Base-by-base conservation (phyloP, 2,797 vertebrate genomes). In the Leucoraja ocellata region DNA sequence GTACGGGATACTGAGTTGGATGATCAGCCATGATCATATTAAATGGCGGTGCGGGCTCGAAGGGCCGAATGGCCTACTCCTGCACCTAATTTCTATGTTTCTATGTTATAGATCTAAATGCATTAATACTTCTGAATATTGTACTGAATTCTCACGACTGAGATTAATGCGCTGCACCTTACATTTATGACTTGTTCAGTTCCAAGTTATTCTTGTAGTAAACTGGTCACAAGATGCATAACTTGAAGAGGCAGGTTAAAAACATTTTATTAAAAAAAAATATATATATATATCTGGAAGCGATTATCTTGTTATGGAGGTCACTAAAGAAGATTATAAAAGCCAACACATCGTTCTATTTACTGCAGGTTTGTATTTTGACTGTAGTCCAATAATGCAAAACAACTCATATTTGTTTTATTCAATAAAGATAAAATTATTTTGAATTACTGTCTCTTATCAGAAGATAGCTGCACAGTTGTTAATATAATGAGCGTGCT, bases 361-460 rank as follows among this genome's bases (percentile, higher is more conserved):
- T 88, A 18, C 21, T 36, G 14, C 84, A 63, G 36, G 65, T 36
- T 88, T n/a, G n/a, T 7, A 21, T 68, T 68, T 88, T 88, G 84
- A 68, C 61, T 68, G n/a, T 88, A n/a, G 32, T 68, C 63, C 84
- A 88, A 88, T 32, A 88, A 68, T 88, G 65, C 32, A 36, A 88
- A 88, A 36, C 61, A 88, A 36, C n/a, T 0, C 0, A 16, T 14
- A 28, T 84, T 63, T 32, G 61, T n/a, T 65, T 63, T 86, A 13
- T 86, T n/a, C n/a, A 65, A 86, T 88, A 68, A 88, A 88, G 84
- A 68, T 88, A 10, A 36, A 18, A 63, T 88, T 65, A 88, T 8
- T n/a, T 21, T n/a, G 61, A 88, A 88, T 23, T 21, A 65, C 61
- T 68, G 14, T 88, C 63, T 63, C 16, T 88, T 36, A 88, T 88